Percentiles rank a stretch among this genome's conserved stretches.
These are phyloP conservation scores for Protodeltote pygarga DNA, from an alignment of 2,888 invertebrate species.

Conservation along the genomic window DNA sequence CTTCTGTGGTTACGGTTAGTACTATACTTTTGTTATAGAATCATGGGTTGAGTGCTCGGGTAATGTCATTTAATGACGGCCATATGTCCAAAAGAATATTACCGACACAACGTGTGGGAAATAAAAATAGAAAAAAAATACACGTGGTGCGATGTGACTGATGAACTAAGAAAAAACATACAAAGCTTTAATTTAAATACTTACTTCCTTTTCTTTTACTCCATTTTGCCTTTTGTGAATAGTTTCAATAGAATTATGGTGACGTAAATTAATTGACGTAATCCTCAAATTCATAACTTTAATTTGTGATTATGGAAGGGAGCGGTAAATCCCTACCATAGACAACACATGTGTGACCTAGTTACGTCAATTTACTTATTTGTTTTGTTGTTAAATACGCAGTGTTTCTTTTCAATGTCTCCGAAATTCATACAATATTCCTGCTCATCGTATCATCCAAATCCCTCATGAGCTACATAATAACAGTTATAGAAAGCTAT, in stretches of 20 bases:
- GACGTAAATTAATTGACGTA: slow-evolving; percentile 8
- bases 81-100: slow-evolving; percentile 43
- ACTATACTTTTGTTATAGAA: slow-evolving; percentile 30
- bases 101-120: slow-evolving; percentile 51
- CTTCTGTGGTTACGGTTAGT: slow-evolving; percentile 1
- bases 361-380: slow-evolving; percentile 16
- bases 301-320: slow-evolving; percentile 19
- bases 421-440: slow-evolving; percentile 19
- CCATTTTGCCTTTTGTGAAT: not conserved
- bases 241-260: not conserved
- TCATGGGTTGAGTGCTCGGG: slow-evolving; percentile 40
- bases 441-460: not conserved
- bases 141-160: slow-evolving; percentile 19
- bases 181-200: slow-evolving; percentile 9
- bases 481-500: slow-evolving; percentile 7
- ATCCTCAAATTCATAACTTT: slow-evolving; percentile 20
- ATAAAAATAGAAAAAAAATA: slow-evolving; percentile 51
- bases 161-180: slow-evolving; percentile 6
- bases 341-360: slow-evolving; percentile 43
- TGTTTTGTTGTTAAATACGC: slow-evolving; percentile 1
- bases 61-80: slow-evolving; percentile 48
- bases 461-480: slow-evolving; percentile 7
- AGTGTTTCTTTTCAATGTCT: slow-evolving; percentile 10
- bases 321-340: slow-evolving; percentile 16
- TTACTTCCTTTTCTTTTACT: not conserved